Conservation (phyloP, 2,888 invertebrate species). For the Athalia circularis region DNA sequence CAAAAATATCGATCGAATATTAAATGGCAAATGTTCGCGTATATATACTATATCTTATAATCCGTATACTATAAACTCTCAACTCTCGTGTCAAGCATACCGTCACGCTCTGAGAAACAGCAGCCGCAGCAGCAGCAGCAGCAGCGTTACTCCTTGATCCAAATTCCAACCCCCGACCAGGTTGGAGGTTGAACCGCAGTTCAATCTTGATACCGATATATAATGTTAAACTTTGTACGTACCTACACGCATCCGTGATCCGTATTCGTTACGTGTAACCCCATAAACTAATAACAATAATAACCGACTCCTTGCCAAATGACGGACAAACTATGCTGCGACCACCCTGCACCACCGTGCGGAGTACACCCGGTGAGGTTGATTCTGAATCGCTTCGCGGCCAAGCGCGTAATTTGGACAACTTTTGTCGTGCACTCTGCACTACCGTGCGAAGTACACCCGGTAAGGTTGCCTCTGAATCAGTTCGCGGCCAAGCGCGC, state of each 20-base stretch:
- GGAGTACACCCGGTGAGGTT: too few relatives aligned
- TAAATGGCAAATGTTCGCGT: not conserved
- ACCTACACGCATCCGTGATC: not conserved
- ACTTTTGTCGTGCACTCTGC: too few relatives aligned
- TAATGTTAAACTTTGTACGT: constrained; percentile 2
- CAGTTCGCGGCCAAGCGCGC: too few relatives aligned
- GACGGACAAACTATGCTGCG: too few relatives aligned
- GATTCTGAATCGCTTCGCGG: too few relatives aligned
- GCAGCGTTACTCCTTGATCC: constrained; percentile 64
- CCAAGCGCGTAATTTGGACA: too few relatives aligned
- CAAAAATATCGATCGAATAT: not conserved
- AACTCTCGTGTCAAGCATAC: constrained; percentile 45
- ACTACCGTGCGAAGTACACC: too few relatives aligned
- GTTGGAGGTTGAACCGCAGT: constrained; percentile 65
- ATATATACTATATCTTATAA: constrained; percentile 14
- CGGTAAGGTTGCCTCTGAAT: too few relatives aligned
- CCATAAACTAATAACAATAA: too few relatives aligned
- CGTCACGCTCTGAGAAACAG: constrained; percentile 58
- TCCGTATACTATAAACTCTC: constrained; percentile 33
- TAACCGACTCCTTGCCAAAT: too few relatives aligned
- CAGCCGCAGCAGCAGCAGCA: constrained; percentile 55
- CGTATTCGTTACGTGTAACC: too few relatives aligned
- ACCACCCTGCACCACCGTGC: too few relatives aligned
- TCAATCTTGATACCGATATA: constrained; percentile 58
- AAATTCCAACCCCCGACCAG: constrained; percentile 65